phyloP scores from a whole-genome alignment of 2,797 vertebrate species.

The Enteromius radiatus region DNA sequence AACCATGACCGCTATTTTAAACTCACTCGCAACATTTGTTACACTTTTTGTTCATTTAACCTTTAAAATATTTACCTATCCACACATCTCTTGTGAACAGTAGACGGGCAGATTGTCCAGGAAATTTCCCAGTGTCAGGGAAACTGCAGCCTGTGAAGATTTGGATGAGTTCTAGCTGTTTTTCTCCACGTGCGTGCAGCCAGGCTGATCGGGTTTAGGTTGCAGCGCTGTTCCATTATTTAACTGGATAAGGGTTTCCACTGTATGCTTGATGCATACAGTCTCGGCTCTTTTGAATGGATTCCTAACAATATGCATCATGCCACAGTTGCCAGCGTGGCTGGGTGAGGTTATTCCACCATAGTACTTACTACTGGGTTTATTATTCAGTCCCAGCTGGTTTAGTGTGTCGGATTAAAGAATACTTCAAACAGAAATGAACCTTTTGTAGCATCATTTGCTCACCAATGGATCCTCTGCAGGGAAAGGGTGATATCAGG shows the following conservation, averaged over 20 bases:
- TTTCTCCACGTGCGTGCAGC: slow-evolving; percentile 68
- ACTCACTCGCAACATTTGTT: neutral
- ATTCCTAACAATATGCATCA: slow-evolving; percentile 4
- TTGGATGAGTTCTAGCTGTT: slow-evolving; percentile 47
- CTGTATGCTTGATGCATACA: slow-evolving; percentile 70
- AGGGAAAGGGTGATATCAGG: neutral
- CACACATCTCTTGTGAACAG: neutral
- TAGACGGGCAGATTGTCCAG: neutral
- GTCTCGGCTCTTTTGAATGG: slow-evolving; percentile 41
- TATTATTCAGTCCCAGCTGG: neutral
- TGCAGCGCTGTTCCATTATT: slow-evolving; percentile 85
- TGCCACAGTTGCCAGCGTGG: neutral
- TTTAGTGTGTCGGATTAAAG: neutral
- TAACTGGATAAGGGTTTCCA: slow-evolving; percentile 83
- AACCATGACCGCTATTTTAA: neutral
- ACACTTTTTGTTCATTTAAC: neutral
- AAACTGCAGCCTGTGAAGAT: slow-evolving; percentile 36
- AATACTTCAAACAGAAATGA: neutral
- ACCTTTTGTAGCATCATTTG: neutral
- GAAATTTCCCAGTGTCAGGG: neutral
- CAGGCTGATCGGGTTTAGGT: slow-evolving; percentile 80
- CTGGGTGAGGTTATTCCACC: slow-evolving; percentile 1
- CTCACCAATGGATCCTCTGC: neutral
- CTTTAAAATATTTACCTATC: neutral
- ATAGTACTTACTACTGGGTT: neutral